These are phyloP conservation scores for Amaurobius ferox DNA, from an alignment of 2,888 invertebrate genomes.

Conservation along the genomic window DNA sequence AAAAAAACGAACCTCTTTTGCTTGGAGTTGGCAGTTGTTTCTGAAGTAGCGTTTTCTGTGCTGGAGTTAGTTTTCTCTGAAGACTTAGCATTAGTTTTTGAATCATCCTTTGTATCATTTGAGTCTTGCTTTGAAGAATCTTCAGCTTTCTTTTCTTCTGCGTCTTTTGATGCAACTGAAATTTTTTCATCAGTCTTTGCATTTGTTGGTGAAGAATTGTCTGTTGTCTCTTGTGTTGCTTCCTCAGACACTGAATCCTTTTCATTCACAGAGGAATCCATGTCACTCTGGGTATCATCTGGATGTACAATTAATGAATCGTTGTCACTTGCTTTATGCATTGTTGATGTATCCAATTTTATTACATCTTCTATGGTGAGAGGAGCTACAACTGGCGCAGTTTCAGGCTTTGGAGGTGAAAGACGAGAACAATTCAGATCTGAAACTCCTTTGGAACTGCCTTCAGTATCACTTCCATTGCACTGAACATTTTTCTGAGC, in stretches of 20 bases:
- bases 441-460: slow-evolving; percentile 73
- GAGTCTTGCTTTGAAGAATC: background rate
- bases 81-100: background rate
- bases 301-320: slow-evolving; percentile 78
- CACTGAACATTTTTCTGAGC: slow-evolving; percentile 44
- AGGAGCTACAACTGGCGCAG: slow-evolving; percentile 74
- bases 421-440: slow-evolving; percentile 8
- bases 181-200: background rate
- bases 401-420: slow-evolving; percentile 74
- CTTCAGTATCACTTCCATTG: slow-evolving; percentile 40
- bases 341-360: slow-evolving; percentile 73
- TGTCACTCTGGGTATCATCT: slow-evolving; percentile 77
- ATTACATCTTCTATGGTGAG: slow-evolving; percentile 76
- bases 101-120: background rate
- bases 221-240: slow-evolving; percentile 2
- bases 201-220: slow-evolving; percentile 7
- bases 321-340: slow-evolving; percentile 75
- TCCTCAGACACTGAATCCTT: slow-evolving; percentile 55
- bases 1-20: slow-evolving; percentile 75
- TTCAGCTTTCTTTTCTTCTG: background rate
- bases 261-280: slow-evolving; percentile 76
- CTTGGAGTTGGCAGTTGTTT: slow-evolving; percentile 39
- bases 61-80: slow-evolving; percentile 5
- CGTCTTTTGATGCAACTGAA: background rate
- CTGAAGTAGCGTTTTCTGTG: slow-evolving; percentile 21